These are phyloP conservation scores for Chaetodon auriga DNA, from an alignment of 2,113 vertebrate species.

Conservation along the genomic window DNA sequence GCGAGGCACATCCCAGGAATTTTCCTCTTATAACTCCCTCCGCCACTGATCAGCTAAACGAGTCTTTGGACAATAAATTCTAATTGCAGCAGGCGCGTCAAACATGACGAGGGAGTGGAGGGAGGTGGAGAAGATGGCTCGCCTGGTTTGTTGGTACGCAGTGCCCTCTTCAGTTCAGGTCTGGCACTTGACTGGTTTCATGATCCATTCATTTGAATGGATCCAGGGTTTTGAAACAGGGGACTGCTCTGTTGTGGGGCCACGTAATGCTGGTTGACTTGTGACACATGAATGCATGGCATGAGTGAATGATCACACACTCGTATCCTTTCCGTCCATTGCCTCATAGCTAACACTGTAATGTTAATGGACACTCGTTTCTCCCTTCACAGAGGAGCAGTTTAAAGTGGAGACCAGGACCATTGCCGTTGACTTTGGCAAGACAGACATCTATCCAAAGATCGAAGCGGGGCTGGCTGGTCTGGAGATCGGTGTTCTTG, in stretches of 20 bases:
- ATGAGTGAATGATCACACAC: neutral
- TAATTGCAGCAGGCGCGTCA: constrained; percentile 79
- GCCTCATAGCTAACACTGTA: neutral
- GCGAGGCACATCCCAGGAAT: constrained; percentile 60
- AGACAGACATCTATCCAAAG: constrained; percentile 87
- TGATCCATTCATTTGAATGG: constrained; percentile 7
- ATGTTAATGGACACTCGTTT: neutral
- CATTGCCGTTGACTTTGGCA: constrained; percentile 91
- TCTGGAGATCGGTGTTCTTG: constrained; percentile 92
- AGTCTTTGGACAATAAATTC: constrained; percentile 81
- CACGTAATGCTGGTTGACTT: neutral
- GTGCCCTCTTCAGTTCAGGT: constrained; percentile 72
- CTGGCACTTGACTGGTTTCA: neutral
- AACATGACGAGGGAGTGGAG: constrained; percentile 58
- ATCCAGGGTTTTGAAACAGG: neutral
- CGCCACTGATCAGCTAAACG: constrained; percentile 65
- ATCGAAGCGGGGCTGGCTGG: constrained; percentile 87
- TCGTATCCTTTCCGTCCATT: neutral
- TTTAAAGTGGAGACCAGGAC: constrained; percentile 92
- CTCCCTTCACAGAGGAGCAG: constrained; percentile 83
- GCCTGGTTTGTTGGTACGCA: constrained; percentile 70
- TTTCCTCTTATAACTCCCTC: constrained; percentile 69
- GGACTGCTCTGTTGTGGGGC: constrained; percentile 4
- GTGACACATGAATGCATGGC: neutral
- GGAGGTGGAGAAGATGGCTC: neutral